A percentile compares a stretch with the other conserved stretches of the same genome.
Conservation (phyloP, 2,797 vertebrate species). For the Acanthopagrus latus region DNA sequence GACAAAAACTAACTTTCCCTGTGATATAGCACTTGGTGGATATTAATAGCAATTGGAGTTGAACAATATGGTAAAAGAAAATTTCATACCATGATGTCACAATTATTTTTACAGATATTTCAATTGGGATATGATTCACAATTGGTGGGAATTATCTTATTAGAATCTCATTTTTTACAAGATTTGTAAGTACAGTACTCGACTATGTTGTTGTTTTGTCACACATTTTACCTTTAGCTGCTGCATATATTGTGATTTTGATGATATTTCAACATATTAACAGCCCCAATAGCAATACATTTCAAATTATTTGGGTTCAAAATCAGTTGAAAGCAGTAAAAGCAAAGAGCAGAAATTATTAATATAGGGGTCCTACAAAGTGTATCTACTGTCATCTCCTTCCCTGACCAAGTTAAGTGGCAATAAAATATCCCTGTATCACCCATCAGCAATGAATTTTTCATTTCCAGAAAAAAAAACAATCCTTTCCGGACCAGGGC, state of each 20-base stretch:
- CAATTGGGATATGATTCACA: no score
- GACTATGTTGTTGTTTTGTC: no score
- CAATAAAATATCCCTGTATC: background rate
- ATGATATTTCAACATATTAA: no score
- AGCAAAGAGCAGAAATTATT: background rate
- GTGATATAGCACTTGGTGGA: background rate
- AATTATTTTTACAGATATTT: no score
- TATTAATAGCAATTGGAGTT: background rate
- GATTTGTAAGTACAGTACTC: no score
- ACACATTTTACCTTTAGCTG: no score
- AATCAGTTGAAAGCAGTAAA: background rate
- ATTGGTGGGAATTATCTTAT: no score
- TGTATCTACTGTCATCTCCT: background rate
- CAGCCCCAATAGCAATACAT: background rate
- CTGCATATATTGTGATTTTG: no score
- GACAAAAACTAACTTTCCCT: no score
- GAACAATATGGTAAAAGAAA: no score
- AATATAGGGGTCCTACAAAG: background rate
- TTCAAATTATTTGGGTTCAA: background rate
- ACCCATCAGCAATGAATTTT: background rate
- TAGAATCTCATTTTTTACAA: no score
- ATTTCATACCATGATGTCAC: no score
- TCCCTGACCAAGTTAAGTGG: background rate
- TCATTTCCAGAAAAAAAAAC: background rate
- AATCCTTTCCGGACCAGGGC: background rate